A percentile compares a stretch with the other conserved stretches of the same genome.
Evolutionary conservation across 2,797 vertebrate species (phyloP).

Genomic region (Eleutherodactylus coqui): DNA sequence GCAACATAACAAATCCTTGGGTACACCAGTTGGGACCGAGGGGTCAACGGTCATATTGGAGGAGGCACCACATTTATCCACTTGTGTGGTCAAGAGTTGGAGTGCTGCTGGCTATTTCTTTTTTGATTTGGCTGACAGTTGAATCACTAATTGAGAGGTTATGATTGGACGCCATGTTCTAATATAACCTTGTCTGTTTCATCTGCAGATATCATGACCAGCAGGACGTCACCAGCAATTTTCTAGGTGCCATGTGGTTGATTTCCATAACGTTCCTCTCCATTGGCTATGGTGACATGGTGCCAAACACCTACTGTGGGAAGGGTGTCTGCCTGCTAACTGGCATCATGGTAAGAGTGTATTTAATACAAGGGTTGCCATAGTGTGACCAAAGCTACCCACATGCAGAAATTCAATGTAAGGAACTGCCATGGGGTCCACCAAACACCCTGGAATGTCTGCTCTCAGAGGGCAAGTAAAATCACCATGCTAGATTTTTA

Average conservation of each 20-base stretch:
- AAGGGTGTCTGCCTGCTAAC: constrained; percentile 97
- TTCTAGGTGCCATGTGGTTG: constrained; percentile 98
- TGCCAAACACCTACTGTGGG: constrained; percentile 97
- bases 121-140: too few relatives aligned
- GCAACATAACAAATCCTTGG: too few relatives aligned
- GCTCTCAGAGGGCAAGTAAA: background rate
- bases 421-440: background rate
- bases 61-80: too few relatives aligned
- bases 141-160: background rate
- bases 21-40: too few relatives aligned
- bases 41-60: too few relatives aligned
- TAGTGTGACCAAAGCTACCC: background rate
- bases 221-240: constrained; percentile 98
- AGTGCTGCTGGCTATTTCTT: too few relatives aligned
- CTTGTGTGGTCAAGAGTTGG: too few relatives aligned
- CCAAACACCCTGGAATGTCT: background rate
- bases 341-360: constrained; percentile 92
- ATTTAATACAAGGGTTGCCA: background rate
- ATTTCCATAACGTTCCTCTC: constrained; percentile 99
- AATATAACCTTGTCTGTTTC: background rate
- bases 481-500: background rate
- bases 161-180: background rate
- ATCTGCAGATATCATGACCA: constrained; percentile 90
- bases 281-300: constrained; percentile 98
- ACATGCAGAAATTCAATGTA: background rate